These are phyloP conservation scores for Struthidea cinerea DNA, from an alignment of 2,113 vertebrate species.

Conservation along the genomic window DNA sequence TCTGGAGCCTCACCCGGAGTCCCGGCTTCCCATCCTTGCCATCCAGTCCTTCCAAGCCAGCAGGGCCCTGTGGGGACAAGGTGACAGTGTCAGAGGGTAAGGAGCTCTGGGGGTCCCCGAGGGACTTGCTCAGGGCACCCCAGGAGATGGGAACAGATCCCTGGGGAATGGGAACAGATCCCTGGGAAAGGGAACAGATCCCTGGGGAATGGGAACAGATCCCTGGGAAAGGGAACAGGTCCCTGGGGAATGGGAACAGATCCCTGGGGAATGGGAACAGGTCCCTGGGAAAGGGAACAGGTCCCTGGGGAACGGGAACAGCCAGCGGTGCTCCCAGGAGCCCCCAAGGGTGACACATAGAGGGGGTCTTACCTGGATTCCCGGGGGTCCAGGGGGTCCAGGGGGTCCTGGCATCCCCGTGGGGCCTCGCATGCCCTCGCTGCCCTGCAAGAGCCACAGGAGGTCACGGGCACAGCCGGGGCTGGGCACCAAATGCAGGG, in stretches of 20 bases:
- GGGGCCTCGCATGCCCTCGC: slow-evolving; percentile 79
- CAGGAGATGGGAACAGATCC: background rate
- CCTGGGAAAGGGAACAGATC: too few relatives aligned
- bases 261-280: too few relatives aligned
- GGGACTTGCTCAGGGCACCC: background rate
- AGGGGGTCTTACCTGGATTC: slow-evolving; percentile 72
- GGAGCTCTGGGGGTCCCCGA: accelerated
- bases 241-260: too few relatives aligned
- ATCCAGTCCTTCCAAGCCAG: slow-evolving; percentile 88
- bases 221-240: too few relatives aligned
- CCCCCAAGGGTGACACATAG: background rate
- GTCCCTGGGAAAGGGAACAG: background rate
- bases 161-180: too few relatives aligned
- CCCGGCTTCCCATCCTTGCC: slow-evolving; percentile 94
- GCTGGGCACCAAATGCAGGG: background rate
- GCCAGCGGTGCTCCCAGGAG: accelerated
- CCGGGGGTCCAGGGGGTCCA: slow-evolving; percentile 80
- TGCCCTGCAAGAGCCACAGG: slow-evolving; percentile 74
- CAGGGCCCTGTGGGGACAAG: slow-evolving; percentile 76
- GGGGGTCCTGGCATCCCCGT: slow-evolving; percentile 79
- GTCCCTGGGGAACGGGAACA: background rate
- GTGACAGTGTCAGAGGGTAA: background rate
- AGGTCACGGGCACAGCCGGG: background rate
- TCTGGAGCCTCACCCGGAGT: slow-evolving; percentile 70
- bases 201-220: background rate